These are phyloP conservation scores for Sminthurides aquaticus DNA, from an alignment of 2,888 invertebrate species.

Conservation along the genomic window DNA sequence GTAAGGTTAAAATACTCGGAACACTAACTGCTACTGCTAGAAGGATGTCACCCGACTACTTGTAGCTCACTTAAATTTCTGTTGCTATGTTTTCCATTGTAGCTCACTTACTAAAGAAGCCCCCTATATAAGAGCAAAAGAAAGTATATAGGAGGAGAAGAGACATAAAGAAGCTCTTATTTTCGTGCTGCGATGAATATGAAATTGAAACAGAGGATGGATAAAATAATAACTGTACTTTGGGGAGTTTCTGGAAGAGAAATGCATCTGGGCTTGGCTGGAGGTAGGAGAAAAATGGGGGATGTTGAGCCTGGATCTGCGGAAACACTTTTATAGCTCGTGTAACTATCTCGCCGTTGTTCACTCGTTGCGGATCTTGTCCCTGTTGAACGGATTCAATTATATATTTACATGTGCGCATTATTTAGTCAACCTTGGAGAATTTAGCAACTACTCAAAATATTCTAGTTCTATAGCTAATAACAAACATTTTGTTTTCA, in stretches of 20 bases:
- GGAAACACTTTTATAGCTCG: conserved; percentile 40
- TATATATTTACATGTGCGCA: background rate
- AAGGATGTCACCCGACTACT: too few species aligned
- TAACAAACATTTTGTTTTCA: too few species aligned
- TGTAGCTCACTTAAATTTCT: too few species aligned
- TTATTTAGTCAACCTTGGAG: background rate
- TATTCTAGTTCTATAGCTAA: too few species aligned
- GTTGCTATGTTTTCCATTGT: too few species aligned
- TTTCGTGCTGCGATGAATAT: too few species aligned
- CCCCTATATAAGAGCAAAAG: conserved; percentile 12
- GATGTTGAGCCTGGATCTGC: conserved; percentile 37
- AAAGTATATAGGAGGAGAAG: conserved; percentile 3
- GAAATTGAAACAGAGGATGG: too few species aligned
- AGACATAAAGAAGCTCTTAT: background rate
- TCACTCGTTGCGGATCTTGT: conserved; percentile 16
- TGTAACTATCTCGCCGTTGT: conserved; percentile 41
- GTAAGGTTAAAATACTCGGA: too few species aligned
- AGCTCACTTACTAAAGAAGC: too few species aligned
- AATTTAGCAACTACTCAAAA: background rate
- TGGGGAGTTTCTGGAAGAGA: conserved; percentile 27
- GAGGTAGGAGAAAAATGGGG: conserved; percentile 17
- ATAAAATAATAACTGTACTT: conserved; percentile 21
- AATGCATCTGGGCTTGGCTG: conserved; percentile 24
- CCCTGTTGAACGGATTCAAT: background rate
- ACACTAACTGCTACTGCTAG: too few species aligned